phyloP scores from a whole-genome alignment of 2,113 vertebrate genomes.

The Climacteris rufus region DNA sequence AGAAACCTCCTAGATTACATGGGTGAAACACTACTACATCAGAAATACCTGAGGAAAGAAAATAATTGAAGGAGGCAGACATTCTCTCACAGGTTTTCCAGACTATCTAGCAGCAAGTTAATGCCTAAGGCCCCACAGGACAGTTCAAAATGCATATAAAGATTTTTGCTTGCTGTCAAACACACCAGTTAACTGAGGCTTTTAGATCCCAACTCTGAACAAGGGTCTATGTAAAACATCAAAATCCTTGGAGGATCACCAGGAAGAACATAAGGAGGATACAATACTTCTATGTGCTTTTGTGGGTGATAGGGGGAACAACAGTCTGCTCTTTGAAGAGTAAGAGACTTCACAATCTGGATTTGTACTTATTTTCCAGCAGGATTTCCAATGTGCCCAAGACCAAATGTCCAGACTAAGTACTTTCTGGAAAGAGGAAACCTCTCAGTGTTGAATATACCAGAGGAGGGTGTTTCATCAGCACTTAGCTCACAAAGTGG shows the following conservation, averaged over 20 bases:
- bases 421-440: not conserved
- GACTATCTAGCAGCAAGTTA: not conserved
- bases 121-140: not conserved
- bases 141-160: not conserved
- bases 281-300: not conserved
- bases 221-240: not conserved
- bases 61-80: not conserved
- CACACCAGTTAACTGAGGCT: not conserved
- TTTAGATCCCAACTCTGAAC: not conserved
- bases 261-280: slow-evolving; percentile 13
- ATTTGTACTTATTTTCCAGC: not conserved
- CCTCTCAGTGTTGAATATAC: not conserved
- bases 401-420: not conserved
- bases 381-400: not conserved
- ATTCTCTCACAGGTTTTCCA: not conserved
- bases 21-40: not conserved
- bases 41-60: not conserved
- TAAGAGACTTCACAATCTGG: not conserved
- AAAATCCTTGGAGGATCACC: slow-evolving; percentile 11
- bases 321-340: not conserved
- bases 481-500: not conserved
- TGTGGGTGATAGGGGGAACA: not conserved
- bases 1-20: not conserved
- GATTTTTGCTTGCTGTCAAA: not conserved
- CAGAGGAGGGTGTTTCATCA: not conserved